A percentile compares a stretch with the other conserved stretches of the same genome.
Conservation (phyloP, 2,797 vertebrate genomes). For the Iguana delicatissima region DNA sequence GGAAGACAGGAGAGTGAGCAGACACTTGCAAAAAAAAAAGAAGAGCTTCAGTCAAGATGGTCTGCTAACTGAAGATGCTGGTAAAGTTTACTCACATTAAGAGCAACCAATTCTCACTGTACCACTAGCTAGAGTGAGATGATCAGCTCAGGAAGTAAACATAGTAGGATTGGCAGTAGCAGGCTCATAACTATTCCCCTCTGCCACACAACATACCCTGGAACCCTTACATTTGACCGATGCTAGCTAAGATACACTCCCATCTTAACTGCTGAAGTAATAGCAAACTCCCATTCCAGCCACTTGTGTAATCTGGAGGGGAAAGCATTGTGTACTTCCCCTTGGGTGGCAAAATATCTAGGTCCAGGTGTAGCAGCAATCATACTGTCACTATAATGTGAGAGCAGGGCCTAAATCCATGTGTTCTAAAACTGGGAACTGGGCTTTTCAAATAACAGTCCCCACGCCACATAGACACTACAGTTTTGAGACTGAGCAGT, state of each 20-base stretch:
- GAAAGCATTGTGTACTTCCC: no score
- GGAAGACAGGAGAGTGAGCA: no score
- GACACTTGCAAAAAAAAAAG: no score
- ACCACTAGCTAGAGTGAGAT: not conserved
- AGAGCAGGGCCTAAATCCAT: not conserved
- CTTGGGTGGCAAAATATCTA: not conserved
- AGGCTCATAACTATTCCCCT: not conserved
- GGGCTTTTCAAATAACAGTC: not conserved
- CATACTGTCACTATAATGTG: not conserved
- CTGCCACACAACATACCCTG: not conserved
- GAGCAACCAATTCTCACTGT: not conserved
- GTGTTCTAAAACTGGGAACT: not conserved
- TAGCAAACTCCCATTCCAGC: not conserved
- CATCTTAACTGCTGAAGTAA: not conserved
- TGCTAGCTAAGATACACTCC: not conserved
- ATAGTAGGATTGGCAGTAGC: not conserved
- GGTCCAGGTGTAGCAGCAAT: not conserved
- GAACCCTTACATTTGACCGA: not conserved
- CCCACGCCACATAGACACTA: no score
- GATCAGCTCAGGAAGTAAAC: not conserved
- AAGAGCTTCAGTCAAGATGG: not conserved
- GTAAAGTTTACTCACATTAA: not conserved
- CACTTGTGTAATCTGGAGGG: not conserved
- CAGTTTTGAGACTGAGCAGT: not conserved
- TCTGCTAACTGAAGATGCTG: no score